These are phyloP conservation scores for Keiferia lycopersicella DNA, from an alignment of 2,888 invertebrate species.

Conservation along the genomic window DNA sequence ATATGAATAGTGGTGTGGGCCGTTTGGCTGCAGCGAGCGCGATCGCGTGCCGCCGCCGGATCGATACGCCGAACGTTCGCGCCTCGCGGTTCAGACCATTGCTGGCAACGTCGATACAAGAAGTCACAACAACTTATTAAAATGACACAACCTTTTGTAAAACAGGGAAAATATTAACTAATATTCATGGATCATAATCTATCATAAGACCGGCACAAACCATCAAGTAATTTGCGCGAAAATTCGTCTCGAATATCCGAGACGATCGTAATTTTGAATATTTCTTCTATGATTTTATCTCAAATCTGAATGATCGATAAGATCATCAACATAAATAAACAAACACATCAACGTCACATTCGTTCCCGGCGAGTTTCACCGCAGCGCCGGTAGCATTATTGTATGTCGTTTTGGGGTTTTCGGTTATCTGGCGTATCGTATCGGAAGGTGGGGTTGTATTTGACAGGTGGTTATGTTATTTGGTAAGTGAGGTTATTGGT, in stretches of 20 bases:
- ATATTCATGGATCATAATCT: background rate
- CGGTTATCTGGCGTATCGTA: background rate
- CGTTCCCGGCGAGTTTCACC: background rate
- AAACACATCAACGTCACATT: constrained; percentile 23
- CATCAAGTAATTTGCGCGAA: background rate
- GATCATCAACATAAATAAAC: constrained; percentile 21
- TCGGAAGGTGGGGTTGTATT: constrained; percentile 17
- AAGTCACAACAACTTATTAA: constrained; percentile 4
- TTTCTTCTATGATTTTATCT: background rate
- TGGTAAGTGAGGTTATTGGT: constrained; percentile 67
- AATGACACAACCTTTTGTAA: background rate
- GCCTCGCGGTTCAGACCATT: constrained; percentile 56
- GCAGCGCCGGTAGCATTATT: background rate
- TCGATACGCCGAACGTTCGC: constrained; percentile 75
- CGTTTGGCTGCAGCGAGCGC: constrained; percentile 60
- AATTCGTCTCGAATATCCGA: background rate
- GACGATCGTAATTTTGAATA: background rate
- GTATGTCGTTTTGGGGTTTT: background rate
- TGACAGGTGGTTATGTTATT: constrained; percentile 30
- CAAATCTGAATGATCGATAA: background rate
- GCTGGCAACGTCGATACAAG: constrained; percentile 37
- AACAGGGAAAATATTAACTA: background rate
- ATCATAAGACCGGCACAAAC: background rate
- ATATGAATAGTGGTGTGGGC: constrained; percentile 36
- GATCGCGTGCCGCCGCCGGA: constrained; percentile 72